Conservation (phyloP, 2,113 vertebrate species). For the Pogonocichla stellata region DNA sequence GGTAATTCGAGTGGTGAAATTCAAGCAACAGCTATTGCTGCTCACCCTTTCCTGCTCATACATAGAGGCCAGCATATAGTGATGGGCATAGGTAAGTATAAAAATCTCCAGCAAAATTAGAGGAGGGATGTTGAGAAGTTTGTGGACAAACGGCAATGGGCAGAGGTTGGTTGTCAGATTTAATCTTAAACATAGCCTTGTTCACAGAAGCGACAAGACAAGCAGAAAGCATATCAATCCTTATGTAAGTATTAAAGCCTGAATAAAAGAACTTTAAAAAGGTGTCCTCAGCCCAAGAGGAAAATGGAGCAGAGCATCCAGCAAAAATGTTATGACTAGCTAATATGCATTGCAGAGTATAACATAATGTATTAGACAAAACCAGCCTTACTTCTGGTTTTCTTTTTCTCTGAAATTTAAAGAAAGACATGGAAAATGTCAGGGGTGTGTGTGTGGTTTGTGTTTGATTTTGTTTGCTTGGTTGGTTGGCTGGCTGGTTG, state of each 20-base stretch:
- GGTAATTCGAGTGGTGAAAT: background rate
- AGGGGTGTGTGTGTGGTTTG: background rate
- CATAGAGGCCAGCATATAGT: background rate
- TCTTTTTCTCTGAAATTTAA: background rate
- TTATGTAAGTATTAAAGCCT: background rate
- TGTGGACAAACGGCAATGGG: accelerated
- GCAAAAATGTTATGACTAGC: background rate
- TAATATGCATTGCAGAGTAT: background rate
- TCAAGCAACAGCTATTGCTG: background rate
- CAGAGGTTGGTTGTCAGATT: background rate
- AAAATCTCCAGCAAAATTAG: background rate
- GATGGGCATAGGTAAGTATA: background rate
- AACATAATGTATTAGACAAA: background rate
- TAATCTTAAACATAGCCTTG: background rate
- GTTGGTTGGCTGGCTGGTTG: background rate
- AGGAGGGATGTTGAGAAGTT: background rate
- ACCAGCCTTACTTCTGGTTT: background rate
- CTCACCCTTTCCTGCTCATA: background rate
- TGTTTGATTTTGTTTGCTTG: background rate
- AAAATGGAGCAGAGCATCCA: background rate
- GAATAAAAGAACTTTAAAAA: background rate
- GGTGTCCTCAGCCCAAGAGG: background rate
- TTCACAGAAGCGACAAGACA: background rate
- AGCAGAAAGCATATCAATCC: background rate
- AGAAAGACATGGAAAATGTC: background rate